Conservation (phyloP, 2,888 invertebrate species). For the Cremastinae sp. region DNA sequence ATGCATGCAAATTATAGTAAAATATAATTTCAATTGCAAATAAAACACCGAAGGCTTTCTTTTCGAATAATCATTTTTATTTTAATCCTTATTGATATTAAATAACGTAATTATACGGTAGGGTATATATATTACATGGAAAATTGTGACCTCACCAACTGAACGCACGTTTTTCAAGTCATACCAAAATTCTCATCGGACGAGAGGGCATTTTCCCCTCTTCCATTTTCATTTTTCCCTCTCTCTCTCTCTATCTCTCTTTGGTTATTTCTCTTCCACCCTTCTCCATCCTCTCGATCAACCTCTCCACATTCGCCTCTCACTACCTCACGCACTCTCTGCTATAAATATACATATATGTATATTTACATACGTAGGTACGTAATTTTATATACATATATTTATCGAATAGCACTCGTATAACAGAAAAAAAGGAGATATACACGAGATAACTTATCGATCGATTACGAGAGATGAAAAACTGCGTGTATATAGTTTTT, state of each 20-base stretch:
- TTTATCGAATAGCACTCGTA: conserved; percentile 32
- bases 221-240: not conserved
- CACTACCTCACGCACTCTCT: conserved; percentile 11
- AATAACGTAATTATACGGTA: conserved; percentile 78
- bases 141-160: conserved; percentile 73
- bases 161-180: conserved; percentile 66
- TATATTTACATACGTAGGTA: not conserved
- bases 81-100: conserved; percentile 79
- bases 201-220: conserved; percentile 9
- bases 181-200: conserved; percentile 57
- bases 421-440: conserved; percentile 37
- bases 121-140: conserved; percentile 79
- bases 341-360: not conserved
- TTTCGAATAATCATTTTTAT: conserved; percentile 78
- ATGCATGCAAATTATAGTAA: too few relatives aligned
- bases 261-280: conserved; percentile 16
- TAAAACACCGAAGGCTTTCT: not conserved
- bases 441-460: conserved; percentile 49
- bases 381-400: conserved; percentile 37
- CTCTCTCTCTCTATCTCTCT: not conserved
- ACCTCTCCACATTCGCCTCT: conserved; percentile 14
- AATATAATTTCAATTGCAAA: too few relatives aligned
- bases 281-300: conserved; percentile 20
- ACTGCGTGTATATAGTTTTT: conserved; percentile 18
- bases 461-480: conserved; percentile 53